A percentile compares a stretch with the other conserved stretches of the same genome.
These are phyloP conservation scores for Aphelenchoides fujianensis DNA, from an alignment of 1,140 invertebrate genomes.

Conservation along the genomic window DNA sequence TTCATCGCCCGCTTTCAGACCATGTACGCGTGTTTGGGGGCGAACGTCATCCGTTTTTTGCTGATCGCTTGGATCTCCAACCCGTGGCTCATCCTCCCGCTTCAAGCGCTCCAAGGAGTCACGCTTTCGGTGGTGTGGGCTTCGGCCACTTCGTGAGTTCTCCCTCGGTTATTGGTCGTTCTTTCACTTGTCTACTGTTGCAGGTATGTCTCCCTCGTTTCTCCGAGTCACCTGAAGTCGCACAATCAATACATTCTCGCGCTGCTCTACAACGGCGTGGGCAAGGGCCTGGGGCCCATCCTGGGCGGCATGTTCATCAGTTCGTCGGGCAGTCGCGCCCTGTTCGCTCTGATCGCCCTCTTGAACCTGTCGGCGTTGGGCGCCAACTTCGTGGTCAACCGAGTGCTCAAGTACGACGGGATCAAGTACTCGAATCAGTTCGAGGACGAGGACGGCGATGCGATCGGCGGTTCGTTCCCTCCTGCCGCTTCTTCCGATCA, in stretches of 20 bases:
- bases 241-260: constrained; percentile 43
- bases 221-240: constrained; percentile 40
- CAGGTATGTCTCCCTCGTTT: constrained; percentile 50
- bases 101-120: constrained; percentile 43
- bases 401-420: constrained; percentile 40
- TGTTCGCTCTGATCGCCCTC: constrained; percentile 42
- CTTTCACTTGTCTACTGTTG: no score
- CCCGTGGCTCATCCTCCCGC: constrained; percentile 44
- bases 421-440: constrained; percentile 43
- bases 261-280: constrained; percentile 42
- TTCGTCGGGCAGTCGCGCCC: constrained; percentile 33
- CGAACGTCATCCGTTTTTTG: constrained; percentile 45
- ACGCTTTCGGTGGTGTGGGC: constrained; percentile 42
- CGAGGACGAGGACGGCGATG: constrained; percentile 41
- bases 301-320: constrained; percentile 45
- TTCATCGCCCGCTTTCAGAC: constrained; percentile 38
- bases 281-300: constrained; percentile 48
- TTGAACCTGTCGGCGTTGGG: constrained; percentile 38
- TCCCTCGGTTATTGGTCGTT: no score
- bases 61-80: constrained; percentile 49
- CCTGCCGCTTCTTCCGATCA: neutral
- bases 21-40: constrained; percentile 44
- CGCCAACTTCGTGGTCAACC: constrained; percentile 41
- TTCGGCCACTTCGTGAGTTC: constrained; percentile 45
- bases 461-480: constrained; percentile 19